A percentile compares a stretch with the other conserved stretches of the same genome.
Conservation (phyloP, 2,797 vertebrate genomes). For the Carapus acus region DNA sequence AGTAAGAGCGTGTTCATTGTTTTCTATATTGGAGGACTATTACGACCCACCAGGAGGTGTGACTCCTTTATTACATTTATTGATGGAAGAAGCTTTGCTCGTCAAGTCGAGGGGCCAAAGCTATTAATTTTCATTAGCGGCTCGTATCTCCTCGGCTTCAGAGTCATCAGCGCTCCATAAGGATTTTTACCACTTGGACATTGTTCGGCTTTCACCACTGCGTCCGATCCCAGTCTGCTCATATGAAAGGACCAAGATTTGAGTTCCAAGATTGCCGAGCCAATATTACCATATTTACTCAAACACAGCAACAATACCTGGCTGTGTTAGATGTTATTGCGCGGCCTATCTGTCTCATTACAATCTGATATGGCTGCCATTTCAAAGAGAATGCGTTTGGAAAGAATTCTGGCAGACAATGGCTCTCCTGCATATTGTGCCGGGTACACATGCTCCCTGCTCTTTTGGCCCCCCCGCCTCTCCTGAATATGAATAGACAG, state of each 20-base stretch:
- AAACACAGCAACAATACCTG: slow-evolving; percentile 21
- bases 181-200: slow-evolving; percentile 30
- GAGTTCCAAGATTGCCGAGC: slow-evolving; percentile 38
- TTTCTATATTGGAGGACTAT: slow-evolving; percentile 16
- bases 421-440: slow-evolving; percentile 40
- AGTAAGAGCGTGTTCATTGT: slow-evolving; percentile 18
- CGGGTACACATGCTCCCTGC: slow-evolving; percentile 31
- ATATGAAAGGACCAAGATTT: slow-evolving; percentile 26
- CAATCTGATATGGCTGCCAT: slow-evolving; percentile 45
- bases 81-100: slow-evolving; percentile 58
- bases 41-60: slow-evolving; percentile 30
- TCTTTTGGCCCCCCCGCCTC: slow-evolving; percentile 33
- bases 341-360: slow-evolving; percentile 53
- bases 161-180: slow-evolving; percentile 37
- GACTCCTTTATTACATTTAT: slow-evolving; percentile 51
- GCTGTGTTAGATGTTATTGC: slow-evolving; percentile 55
- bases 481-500: slow-evolving; percentile 61
- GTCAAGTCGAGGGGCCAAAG: slow-evolving; percentile 45
- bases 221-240: slow-evolving; percentile 25
- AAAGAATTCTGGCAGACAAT: slow-evolving; percentile 45
- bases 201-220: slow-evolving; percentile 20
- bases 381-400: slow-evolving; percentile 41
- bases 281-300: slow-evolving; percentile 49
- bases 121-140: slow-evolving; percentile 66
- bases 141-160: slow-evolving; percentile 49